Evolutionary conservation across 2,888 invertebrate species (phyloP).

Genomic region (Drosophila leonis): DNA sequence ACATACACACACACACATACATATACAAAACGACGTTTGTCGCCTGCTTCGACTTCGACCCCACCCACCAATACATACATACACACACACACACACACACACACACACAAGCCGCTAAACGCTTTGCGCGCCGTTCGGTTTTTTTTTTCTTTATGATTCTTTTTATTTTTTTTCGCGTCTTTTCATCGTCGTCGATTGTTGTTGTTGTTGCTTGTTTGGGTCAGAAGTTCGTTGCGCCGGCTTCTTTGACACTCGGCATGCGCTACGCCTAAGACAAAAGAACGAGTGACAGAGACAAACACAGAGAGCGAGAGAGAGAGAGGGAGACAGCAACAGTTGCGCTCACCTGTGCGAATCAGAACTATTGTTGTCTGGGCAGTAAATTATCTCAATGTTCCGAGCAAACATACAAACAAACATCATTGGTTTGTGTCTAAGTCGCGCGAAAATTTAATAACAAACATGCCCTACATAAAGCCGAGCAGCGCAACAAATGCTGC

Average conservation of each 20-base stretch:
- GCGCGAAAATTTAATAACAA: constrained; percentile 8
- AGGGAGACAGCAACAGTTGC: constrained; percentile 39
- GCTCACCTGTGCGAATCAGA: constrained; percentile 28
- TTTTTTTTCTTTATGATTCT: constrained; percentile 40
- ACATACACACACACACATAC: constrained; percentile 7
- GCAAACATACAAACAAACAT: neutral
- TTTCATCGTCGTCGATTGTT: constrained; percentile 63
- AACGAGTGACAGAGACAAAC: neutral
- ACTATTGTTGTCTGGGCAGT: constrained; percentile 5
- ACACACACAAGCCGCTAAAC: constrained; percentile 33
- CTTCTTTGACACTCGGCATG: constrained; percentile 40
- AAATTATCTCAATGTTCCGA: neutral
- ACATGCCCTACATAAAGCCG: constrained; percentile 34
- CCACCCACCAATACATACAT: constrained; percentile 39
- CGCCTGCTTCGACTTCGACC: constrained; percentile 32
- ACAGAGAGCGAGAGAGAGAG: neutral
- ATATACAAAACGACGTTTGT: constrained; percentile 20
- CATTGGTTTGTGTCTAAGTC: neutral
- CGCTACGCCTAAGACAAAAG: constrained; percentile 35
- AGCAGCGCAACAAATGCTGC: constrained; percentile 26
- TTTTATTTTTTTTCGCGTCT: constrained; percentile 59
- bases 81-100: constrained; percentile 6
- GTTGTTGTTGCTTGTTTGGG: constrained; percentile 69
- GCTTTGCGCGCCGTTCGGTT: constrained; percentile 45
- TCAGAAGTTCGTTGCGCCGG: constrained; percentile 69